phyloP scores from a whole-genome alignment of 2,113 vertebrate genomes.

The Rhinopithecus roxellana region DNA sequence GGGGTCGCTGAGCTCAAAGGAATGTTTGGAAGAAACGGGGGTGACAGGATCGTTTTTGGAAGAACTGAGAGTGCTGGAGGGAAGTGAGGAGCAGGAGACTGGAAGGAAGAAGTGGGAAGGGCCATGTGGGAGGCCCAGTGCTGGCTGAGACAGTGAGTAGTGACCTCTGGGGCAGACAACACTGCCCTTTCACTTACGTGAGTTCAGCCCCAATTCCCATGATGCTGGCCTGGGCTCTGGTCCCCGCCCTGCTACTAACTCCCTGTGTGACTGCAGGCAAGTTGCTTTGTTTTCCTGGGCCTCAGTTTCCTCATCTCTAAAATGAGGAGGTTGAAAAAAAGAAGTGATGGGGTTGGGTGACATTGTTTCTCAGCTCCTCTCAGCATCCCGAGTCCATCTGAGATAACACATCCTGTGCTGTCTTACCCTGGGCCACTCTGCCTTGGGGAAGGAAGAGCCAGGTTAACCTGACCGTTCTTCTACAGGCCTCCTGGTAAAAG shows the following conservation, averaged over 20 bases:
- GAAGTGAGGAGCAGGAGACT: background rate
- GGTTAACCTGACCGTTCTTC: background rate
- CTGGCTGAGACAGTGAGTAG: background rate
- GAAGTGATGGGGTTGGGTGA: background rate
- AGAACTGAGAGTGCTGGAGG: conserved; percentile 19
- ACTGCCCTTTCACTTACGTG: background rate
- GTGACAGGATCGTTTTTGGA: background rate
- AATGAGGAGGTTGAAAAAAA: background rate
- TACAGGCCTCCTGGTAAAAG: background rate
- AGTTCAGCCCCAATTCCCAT: background rate
- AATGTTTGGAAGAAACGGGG: background rate
- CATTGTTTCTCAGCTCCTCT: background rate
- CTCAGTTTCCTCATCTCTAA: background rate
- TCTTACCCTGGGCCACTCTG: background rate
- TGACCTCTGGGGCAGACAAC: background rate
- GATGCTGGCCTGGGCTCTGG: background rate
- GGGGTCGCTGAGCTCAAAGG: background rate
- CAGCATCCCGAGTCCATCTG: background rate
- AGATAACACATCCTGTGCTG: no score
- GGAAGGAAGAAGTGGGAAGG: background rate
- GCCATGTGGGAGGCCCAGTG: background rate
- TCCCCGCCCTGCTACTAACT: background rate
- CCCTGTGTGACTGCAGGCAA: background rate
- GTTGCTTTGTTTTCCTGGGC: background rate
- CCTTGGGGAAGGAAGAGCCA: background rate